A percentile compares a stretch with the other conserved stretches of the same genome.
These are phyloP conservation scores for Sipha maydis DNA, from an alignment of 2,888 invertebrate species.

Conservation along the genomic window DNA sequence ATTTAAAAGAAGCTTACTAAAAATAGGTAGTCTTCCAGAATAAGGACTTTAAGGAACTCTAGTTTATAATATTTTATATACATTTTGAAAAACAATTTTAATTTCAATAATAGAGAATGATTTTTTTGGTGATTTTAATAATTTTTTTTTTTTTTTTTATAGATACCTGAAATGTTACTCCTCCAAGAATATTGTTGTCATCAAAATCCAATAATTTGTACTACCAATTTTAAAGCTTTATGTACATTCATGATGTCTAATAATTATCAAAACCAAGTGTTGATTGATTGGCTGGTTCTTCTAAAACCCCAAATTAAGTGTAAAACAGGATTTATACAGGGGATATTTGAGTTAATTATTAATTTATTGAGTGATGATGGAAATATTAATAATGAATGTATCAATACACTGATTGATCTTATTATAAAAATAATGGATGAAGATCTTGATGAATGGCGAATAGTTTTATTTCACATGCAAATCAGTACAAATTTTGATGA, in stretches of 20 bases:
- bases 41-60: no score
- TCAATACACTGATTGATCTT: conserved; percentile 18
- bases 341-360: conserved; percentile 39
- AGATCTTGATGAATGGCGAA: conserved; percentile 39
- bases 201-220: conserved; percentile 47
- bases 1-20: no score
- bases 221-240: conserved; percentile 30
- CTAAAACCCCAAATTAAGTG: conserved; percentile 27
- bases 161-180: conserved; percentile 57
- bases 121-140: background rate
- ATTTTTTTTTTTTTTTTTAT: background rate
- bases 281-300: conserved; percentile 51
- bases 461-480: conserved; percentile 25
- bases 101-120: no score
- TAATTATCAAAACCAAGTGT: conserved; percentile 48
- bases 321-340: conserved; percentile 54
- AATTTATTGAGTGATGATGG: conserved; percentile 20
- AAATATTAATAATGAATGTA: background rate
- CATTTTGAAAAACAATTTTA: no score
- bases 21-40: no score
- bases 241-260: conserved; percentile 48
- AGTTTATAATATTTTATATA: no score
- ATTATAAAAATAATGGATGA: conserved; percentile 51
- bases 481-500: conserved; percentile 26
- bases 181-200: conserved; percentile 60